phyloP scores from a whole-genome alignment of 2,888 invertebrate species.

The Andricus curvator region DNA sequence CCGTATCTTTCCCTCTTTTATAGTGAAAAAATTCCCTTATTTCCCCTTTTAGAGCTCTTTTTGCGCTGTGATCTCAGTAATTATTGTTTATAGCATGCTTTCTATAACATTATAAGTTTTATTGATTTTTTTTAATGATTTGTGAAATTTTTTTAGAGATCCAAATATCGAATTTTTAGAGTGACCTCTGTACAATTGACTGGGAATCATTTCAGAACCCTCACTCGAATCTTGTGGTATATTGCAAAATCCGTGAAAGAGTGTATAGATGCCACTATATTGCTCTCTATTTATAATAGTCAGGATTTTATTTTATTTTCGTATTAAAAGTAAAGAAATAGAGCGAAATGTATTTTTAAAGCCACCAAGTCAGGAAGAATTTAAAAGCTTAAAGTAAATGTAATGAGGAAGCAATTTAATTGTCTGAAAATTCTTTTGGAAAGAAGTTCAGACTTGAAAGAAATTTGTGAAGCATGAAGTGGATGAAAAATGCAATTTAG shows the following conservation, averaged over 20 bases:
- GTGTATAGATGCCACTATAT: conserved; percentile 8
- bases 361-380: too few relatives aligned
- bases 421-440: background rate
- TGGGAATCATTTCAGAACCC: background rate
- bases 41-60: too few relatives aligned
- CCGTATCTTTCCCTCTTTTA: too few relatives aligned
- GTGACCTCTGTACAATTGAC: background rate
- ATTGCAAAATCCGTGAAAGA: background rate
- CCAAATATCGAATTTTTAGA: background rate
- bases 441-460: background rate
- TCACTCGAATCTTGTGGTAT: background rate
- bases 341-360: too few relatives aligned
- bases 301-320: background rate
- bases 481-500: too few relatives aligned
- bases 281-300: background rate
- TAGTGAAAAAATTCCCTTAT: too few relatives aligned
- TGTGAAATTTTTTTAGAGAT: background rate
- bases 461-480: background rate
- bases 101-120: background rate
- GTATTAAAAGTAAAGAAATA: too few relatives aligned
- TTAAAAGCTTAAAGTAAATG: background rate
- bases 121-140: background rate
- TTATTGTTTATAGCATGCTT: too few relatives aligned
- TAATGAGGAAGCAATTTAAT: background rate
- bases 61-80: too few relatives aligned